Conservation (phyloP, 2,113 vertebrate genomes). For the Pachyramphus minor region DNA sequence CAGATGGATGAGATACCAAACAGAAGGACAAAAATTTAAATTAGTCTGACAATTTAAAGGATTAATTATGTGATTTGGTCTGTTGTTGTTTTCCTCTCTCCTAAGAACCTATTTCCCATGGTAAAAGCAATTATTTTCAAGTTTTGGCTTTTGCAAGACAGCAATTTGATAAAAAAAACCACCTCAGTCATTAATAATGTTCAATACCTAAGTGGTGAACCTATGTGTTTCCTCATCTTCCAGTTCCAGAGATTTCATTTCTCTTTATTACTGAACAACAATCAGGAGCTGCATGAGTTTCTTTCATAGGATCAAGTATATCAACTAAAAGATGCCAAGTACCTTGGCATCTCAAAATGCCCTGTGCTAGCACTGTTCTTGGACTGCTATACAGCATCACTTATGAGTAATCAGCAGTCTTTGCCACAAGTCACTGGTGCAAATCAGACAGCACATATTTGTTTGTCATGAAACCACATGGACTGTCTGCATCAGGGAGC, state of each 20-base stretch:
- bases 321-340: neutral
- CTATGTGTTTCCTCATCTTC: neutral
- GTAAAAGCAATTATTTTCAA: neutral
- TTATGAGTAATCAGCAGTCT: neutral
- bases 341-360: neutral
- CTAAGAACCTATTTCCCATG: neutral
- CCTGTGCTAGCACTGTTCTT: neutral
- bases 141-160: neutral
- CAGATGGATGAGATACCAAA: neutral
- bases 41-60: neutral
- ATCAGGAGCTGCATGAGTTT: neutral
- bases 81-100: neutral
- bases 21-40: neutral
- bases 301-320: neutral
- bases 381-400: neutral
- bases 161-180: neutral
- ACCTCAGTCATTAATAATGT: neutral
- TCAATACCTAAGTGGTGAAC: neutral
- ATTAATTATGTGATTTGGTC: neutral
- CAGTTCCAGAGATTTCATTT: neutral
- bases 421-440: neutral
- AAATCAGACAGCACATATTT: neutral
- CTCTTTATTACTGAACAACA: neutral
- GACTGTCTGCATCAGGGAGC: neutral
- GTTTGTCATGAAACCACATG: neutral